Conservation (phyloP, 2,888 invertebrate species). For the Andrena dorsata region DNA sequence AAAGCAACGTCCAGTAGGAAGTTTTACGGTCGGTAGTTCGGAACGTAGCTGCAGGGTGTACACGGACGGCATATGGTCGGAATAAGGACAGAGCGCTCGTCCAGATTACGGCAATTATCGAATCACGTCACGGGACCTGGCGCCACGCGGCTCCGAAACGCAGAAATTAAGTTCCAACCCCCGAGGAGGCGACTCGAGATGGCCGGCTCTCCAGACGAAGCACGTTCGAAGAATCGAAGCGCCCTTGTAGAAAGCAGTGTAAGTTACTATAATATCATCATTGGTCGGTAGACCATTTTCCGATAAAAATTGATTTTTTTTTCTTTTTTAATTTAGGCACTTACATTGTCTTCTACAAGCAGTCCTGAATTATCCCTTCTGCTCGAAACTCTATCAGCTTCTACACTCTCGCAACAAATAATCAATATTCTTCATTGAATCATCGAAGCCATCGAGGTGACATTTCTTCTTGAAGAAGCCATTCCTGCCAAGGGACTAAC, state of each 20-base stretch:
- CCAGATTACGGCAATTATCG: conserved; percentile 80
- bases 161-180: conserved; percentile 42
- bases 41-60: conserved; percentile 73
- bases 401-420: too few species aligned
- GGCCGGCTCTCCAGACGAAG: neutral
- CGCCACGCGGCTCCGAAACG: conserved; percentile 51
- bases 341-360: too few species aligned
- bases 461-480: neutral
- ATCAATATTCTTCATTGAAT: too few species aligned
- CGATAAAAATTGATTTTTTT: too few species aligned
- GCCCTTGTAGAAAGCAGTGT: neutral
- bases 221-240: neutral
- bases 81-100: conserved; percentile 75
- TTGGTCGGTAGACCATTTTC: too few species aligned
- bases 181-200: conserved; percentile 11
- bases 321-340: too few species aligned
- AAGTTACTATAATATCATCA: neutral
- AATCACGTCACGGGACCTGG: conserved; percentile 73
- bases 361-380: too few species aligned
- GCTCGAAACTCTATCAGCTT: too few species aligned
- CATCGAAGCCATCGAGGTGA: too few species aligned
- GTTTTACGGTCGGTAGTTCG: conserved; percentile 77
- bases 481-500: neutral
- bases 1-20: conserved; percentile 69
- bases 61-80: conserved; percentile 74